Percentiles rank a stretch among this genome's conserved stretches.
Conservation (phyloP, 2,113 vertebrate species). For the Mola mola region DNA sequence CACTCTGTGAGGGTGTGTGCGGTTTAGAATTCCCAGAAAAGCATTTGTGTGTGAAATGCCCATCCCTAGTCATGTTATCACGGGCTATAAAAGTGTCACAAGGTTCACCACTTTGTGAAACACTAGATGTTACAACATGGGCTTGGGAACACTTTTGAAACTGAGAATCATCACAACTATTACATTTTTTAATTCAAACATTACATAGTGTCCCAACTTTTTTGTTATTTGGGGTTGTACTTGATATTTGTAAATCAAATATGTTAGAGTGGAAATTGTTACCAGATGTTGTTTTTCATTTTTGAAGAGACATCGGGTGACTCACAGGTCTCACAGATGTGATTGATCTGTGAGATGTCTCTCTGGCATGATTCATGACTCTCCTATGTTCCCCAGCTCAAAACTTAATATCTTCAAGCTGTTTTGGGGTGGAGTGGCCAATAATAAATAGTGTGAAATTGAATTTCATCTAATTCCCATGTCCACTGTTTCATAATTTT, state of each 20-base stretch:
- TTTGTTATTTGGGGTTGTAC: neutral
- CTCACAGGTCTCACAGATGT: conserved; percentile 28
- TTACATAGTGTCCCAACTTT: neutral
- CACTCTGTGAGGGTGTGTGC: no score
- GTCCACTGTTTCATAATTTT: conserved; percentile 27
- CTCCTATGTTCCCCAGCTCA: conserved; percentile 53
- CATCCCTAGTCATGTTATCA: no score
- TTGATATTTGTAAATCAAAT: neutral
- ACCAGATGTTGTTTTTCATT: conserved; percentile 7
- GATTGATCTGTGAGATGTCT: conserved; percentile 52
- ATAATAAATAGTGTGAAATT: conserved; percentile 38
- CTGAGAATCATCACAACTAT: no score
- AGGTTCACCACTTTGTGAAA: no score
- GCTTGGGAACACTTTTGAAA: no score
- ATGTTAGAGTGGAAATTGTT: conserved; percentile 2
- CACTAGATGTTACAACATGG: no score
- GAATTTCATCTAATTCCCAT: conserved; percentile 33
- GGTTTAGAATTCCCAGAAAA: no score
- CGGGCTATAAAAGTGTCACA: no score
- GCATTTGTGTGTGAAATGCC: no score
- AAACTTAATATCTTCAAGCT: conserved; percentile 69
- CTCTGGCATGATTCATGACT: conserved; percentile 51
- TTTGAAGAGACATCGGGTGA: conserved; percentile 31
- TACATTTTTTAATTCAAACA: no score
- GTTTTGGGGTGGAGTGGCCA: conserved; percentile 59